phyloP scores from a whole-genome alignment of 2,113 vertebrate genomes.

The Dascyllus trimaculatus region DNA sequence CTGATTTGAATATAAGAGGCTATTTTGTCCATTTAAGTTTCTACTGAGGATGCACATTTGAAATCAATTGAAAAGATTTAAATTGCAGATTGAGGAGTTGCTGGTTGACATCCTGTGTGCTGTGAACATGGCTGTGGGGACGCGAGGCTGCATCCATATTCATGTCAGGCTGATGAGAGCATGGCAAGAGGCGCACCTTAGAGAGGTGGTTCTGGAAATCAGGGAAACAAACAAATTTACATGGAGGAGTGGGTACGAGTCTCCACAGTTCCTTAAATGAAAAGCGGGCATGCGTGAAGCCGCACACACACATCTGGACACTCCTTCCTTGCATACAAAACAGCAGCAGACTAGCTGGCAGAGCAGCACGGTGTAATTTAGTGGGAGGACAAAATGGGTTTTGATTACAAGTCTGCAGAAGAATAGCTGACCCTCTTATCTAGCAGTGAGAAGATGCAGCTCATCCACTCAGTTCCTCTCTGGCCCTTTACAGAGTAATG shows the following conservation, averaged over 20 bases:
- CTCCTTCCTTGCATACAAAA: slow-evolving; percentile 36
- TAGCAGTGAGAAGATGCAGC: slow-evolving; percentile 22
- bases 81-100: slow-evolving; percentile 8
- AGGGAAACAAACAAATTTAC: slow-evolving; percentile 47
- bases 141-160: slow-evolving; percentile 39
- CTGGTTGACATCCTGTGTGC: slow-evolving; percentile 4
- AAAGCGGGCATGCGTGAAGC: slow-evolving; percentile 3
- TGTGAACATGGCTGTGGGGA: neutral
- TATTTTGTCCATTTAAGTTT: slow-evolving; percentile 25
- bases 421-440: slow-evolving; percentile 63
- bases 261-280: slow-evolving; percentile 11
- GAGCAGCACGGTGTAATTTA: slow-evolving; percentile 52
- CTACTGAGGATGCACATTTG: neutral
- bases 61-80: slow-evolving; percentile 14
- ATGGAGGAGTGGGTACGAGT: neutral
- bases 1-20: neutral
- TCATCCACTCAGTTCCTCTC: slow-evolving; percentile 60
- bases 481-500: slow-evolving; percentile 64
- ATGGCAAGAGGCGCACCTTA: slow-evolving; percentile 6
- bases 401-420: slow-evolving; percentile 64
- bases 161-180: slow-evolving; percentile 45
- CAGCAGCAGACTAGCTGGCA: slow-evolving; percentile 36
- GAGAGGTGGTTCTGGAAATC: slow-evolving; percentile 43
- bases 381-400: slow-evolving; percentile 56
- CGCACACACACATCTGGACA: slow-evolving; percentile 1